Evolutionary conservation across 2,797 vertebrate genomes (phyloP).

Genomic region (Gila robusta): DNA sequence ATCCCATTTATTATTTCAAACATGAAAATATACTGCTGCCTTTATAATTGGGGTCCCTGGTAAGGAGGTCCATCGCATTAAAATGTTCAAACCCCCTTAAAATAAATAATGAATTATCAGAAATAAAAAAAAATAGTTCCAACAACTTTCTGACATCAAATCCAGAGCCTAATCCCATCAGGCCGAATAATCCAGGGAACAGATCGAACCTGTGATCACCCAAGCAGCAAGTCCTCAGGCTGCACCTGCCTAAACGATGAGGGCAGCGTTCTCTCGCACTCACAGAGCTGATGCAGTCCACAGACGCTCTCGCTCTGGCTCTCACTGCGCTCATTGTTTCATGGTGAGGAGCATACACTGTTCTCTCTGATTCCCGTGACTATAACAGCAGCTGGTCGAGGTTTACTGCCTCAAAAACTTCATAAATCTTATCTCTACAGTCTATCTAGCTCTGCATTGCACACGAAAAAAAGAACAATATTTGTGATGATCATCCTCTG

Average conservation of each 20-base stretch:
- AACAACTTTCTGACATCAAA: neutral
- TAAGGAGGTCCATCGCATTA: neutral
- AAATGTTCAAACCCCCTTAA: neutral
- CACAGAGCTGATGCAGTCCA: constrained; percentile 60
- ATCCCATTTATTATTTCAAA: neutral
- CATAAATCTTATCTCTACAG: constrained; percentile 65
- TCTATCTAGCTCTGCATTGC: constrained; percentile 13
- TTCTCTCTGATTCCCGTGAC: constrained; percentile 68
- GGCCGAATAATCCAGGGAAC: constrained; percentile 20
- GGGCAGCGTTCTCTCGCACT: constrained; percentile 52
- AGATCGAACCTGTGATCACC: constrained; percentile 31
- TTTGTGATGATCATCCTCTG: constrained; percentile 29
- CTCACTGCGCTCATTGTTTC: constrained; percentile 57
- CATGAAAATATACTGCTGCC: neutral
- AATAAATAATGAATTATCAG: neutral
- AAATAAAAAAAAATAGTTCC: neutral
- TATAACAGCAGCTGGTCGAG: constrained; percentile 64
- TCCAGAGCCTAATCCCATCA: constrained; percentile 25
- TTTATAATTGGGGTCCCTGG: neutral
- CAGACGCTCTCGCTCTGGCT: constrained; percentile 52
- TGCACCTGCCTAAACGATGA: constrained; percentile 56
- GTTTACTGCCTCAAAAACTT: constrained; percentile 60
- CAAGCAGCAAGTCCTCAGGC: constrained; percentile 20
- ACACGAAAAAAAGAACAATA: constrained; percentile 34
- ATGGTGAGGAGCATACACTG: constrained; percentile 55